Percentiles rank a stretch among this genome's conserved stretches.
These are phyloP conservation scores for Sebastes umbrosus DNA, from an alignment of 2,797 vertebrate species.

Conservation along the genomic window DNA sequence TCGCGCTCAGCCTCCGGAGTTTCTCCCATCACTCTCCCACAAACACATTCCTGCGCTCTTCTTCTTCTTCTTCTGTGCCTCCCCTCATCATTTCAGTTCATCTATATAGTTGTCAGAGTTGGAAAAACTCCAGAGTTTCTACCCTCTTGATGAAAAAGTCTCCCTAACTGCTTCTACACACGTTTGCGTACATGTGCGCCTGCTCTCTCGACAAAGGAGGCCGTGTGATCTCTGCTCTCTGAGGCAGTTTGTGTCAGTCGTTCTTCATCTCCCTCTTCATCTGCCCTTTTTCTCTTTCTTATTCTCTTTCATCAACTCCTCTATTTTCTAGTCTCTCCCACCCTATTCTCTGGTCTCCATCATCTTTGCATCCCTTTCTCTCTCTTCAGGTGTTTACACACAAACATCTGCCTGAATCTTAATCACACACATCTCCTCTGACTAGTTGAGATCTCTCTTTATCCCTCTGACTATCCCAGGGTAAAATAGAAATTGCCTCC, in stretches of 20 bases:
- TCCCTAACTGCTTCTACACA: neutral
- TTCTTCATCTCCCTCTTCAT: neutral
- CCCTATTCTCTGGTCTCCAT: neutral
- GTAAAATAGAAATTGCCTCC: constrained; percentile 17
- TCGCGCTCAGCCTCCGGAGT: neutral
- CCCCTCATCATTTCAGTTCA: constrained; percentile 18
- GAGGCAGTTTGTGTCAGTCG: constrained; percentile 11
- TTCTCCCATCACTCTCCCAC: constrained; percentile 18
- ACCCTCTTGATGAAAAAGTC: neutral
- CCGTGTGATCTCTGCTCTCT: constrained; percentile 19
- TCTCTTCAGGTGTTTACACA: neutral
- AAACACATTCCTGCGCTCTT: neutral
- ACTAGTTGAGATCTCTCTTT: neutral
- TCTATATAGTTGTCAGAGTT: constrained; percentile 18
- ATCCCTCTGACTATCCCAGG: neutral
- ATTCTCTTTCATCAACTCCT: neutral
- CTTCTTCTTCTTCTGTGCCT: neutral
- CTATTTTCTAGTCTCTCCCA: neutral
- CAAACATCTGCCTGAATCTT: constrained; percentile 8
- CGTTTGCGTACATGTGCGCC: neutral
- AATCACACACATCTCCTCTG: constrained; percentile 16
- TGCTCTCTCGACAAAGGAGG: neutral
- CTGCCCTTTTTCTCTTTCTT: neutral
- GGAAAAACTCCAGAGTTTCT: constrained; percentile 6
- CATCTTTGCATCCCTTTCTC: neutral